Base-by-base conservation (phyloP, 2,797 vertebrate species). In the Sebastes reedi region DNA sequence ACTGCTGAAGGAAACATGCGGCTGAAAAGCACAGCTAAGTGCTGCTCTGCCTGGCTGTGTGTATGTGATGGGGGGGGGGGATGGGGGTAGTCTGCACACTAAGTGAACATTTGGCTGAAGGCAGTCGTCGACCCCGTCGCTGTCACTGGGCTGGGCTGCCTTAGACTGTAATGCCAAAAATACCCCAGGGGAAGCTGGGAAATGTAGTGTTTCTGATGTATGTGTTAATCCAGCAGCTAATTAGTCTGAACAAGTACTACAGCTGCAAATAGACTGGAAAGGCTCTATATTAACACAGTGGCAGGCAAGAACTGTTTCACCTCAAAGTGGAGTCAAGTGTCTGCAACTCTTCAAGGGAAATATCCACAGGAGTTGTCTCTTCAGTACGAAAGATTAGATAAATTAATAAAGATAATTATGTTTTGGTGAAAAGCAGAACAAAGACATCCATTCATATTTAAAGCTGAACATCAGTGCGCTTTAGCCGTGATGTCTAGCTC, bases 51-150 rank as follows among this genome's bases (percentile, higher is more conserved):
- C 24, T 20, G 9, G 18, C 14, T 60, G 36, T 67, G 60, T 6
- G 52, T 36, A 6, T 85, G 65, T 67, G 46, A n/a, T 30, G 6
- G 14, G 14, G 20, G 69, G 8, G 1, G 22, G 8, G 30, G 52
- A 24, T 24, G 24, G 24, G 27, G 50, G 36, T 39, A 11, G 67
- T 42, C 67, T 77, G 55, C 30, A 67, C 80, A 66, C 62, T 86
- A 88, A 91, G 77, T 90, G 83, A 88, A 88, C 76, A 88, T 90
- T 91, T 87, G 83, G 86, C 89, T 87, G 9, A 83, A 73, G 87
- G 91, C 85, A 29, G 65, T 27, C 60, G 83, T 83, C 59, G 75
- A 92, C 89, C 85, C 82, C 13, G 5, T 76, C 67, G 54, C 20
- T 75, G 81, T 87, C 84, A 76, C 58, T 20, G 80, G 46, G 32